Base-by-base conservation (phyloP, 2,797 vertebrate genomes). In the Enteromius fasciolatus region DNA sequence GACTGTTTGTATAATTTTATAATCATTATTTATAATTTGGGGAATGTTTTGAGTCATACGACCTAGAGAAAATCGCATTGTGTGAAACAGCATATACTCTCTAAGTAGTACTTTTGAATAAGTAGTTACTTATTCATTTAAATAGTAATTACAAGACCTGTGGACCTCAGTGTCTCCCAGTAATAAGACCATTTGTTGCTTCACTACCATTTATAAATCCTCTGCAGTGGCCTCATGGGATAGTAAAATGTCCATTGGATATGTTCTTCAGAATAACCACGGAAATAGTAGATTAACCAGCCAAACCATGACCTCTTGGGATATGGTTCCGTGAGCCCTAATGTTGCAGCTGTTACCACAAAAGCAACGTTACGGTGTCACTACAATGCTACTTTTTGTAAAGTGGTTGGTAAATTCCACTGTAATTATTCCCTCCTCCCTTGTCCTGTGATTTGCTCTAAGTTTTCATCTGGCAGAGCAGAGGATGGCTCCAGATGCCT, bases 401-500 rank as follows among this genome's bases (percentile, higher is more conserved):
- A 50, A 41, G 25, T 25, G 52, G 25, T 68, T 64, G 78, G 82
- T 73, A 48, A 78, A 79, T 52, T 63, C 15, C 17, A 9, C 64
- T 39, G 39, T 85, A 68, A 75, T 78, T 78, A 48, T 76, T 36
- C 12, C 23, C 31, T 73, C 18, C 36, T 67, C n/a, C 36, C 23
- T 48, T 52, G 8, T 20, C 36, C 36, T 70, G 11, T 3, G 59
- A 91, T 85, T 81, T 85, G 50, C 85, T 87, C 80, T 59, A 69
- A 5, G 41, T 69, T 33, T 85, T 44, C 46, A 72, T 82, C 74
- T 12, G 18, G 46, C 20, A 46, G 76, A 81, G 83, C 66, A 85
- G 83, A 88, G 90, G 89, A 91, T 87, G 77, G 86, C 88, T 89
- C 90, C 90, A 91, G 90, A 92, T 90, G 90, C 88, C 74, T 86